Conservation (phyloP, 2,888 invertebrate genomes). For the Charanyca ferruginea region DNA sequence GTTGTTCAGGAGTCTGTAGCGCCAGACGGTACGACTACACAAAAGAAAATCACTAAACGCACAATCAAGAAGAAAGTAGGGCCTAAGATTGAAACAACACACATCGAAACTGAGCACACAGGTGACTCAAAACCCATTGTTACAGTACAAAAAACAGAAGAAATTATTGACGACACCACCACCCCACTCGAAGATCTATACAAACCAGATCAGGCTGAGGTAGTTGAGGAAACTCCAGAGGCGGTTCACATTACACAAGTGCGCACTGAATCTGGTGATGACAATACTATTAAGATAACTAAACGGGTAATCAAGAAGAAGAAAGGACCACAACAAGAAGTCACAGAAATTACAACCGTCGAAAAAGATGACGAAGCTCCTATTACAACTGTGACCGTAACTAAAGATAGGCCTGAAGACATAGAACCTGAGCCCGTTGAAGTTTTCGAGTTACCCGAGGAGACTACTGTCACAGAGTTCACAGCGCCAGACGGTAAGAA, state of each 20-base stretch:
- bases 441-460: conserved; percentile 70
- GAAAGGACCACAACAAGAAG: conserved; percentile 11
- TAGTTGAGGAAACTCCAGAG: conserved; percentile 25
- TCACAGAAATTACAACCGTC: conserved; percentile 21
- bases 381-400: conserved; percentile 2
- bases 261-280: conserved; percentile 26
- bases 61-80: conserved; percentile 73
- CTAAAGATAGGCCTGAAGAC: conserved; percentile 16
- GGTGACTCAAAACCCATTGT: conserved; percentile 17
- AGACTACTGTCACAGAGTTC: conserved; percentile 2
- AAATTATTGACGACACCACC: conserved; percentile 8
- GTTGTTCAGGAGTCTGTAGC: conserved; percentile 16
- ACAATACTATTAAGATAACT: conserved; percentile 19
- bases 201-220: conserved; percentile 1
- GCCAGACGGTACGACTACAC: conserved; percentile 48
- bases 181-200: conserved; percentile 17
- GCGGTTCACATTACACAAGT: conserved; percentile 40
- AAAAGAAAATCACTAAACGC: conserved; percentile 63
- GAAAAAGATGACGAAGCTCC: conserved; percentile 25
- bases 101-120: conserved; percentile 20
- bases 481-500: conserved; percentile 4
- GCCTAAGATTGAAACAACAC: conserved; percentile 65
- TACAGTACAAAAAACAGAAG: conserved; percentile 21
- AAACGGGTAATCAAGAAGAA: conserved; percentile 68
- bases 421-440: conserved; percentile 54